Base-by-base conservation (phyloP, 2,888 invertebrate species). In the Parnassius mnemosyne region DNA sequence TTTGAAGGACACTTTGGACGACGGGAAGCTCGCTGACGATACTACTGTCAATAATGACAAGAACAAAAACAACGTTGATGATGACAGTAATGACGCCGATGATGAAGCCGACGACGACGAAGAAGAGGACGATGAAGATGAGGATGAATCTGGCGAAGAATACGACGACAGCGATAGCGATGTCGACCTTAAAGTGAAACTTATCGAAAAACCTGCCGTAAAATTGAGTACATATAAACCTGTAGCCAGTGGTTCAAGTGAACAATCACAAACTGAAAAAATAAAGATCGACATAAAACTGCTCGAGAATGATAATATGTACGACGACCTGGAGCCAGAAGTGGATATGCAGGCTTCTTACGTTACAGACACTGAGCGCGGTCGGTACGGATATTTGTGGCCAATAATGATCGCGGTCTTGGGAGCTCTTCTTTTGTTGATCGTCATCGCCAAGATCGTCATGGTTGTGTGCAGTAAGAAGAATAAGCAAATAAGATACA, bases 321-420 rank as follows among this genome's bases (percentile, higher is more conserved):
- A 82, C 60, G 85, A 83, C 49, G 80, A 82, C 49, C 64, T 82
- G 49, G 87, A 85, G 60, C 73, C 82, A 1, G 80, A 82, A 63
- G 76, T 80, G 51, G 81, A 82, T 64, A 73, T 80, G 43, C 71
- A 85, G 77, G 76, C 85, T 72, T 75, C 85, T 72, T 75, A 85
- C 71, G 72, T 87, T 68, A 68, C 83, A 75, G 79, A 89, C 57
- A 74, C 83, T 72, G 80, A 90, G 68, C 92, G 92, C 72, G 80
- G 83, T 57, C 84, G 73, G 67, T 93, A 93, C 73, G 87, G 86
- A 60, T 93, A 93, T 78, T 72, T 94, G 66, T 92, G 93, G 87
- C 93, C 93, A 50, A 89, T 93, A 42, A 79, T 93, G 50, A 92
- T 94, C 66, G 92, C 94, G 54, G 84, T 94, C 64, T 80, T 93